phyloP scores from a whole-genome alignment of 2,113 vertebrate genomes.

The Oxyruncus cristatus region DNA sequence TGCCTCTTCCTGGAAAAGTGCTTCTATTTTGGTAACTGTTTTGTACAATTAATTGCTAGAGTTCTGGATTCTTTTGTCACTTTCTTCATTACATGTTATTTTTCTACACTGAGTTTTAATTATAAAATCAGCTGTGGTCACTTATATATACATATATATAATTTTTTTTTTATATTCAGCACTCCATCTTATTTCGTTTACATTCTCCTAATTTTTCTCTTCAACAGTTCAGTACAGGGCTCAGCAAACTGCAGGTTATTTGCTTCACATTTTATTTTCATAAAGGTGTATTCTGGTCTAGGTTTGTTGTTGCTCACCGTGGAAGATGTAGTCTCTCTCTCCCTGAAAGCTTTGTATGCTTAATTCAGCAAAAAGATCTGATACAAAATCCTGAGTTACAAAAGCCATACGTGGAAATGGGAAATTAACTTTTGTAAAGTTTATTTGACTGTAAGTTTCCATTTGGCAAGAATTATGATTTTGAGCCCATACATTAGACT shows the following conservation, averaged over 20 bases:
- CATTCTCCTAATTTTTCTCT: neutral
- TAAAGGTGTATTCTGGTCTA: neutral
- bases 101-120: neutral
- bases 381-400: neutral
- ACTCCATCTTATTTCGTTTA: neutral
- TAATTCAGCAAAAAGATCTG: neutral
- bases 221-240: neutral
- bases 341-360: neutral
- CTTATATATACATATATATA: neutral
- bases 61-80: neutral
- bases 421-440: neutral
- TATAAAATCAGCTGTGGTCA: neutral
- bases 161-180: neutral
- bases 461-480: neutral
- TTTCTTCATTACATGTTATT: neutral
- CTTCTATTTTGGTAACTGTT: constrained; percentile 26
- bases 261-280: neutral
- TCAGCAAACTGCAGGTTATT: neutral
- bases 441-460: neutral
- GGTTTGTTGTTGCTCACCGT: neutral
- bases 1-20: constrained; percentile 11
- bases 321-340: neutral
- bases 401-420: neutral
- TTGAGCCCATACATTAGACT: neutral
- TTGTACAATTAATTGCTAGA: constrained; percentile 19